A percentile compares a stretch with the other conserved stretches of the same genome.
Evolutionary conservation across 1,140 invertebrate species (phyloP).

Genomic region (Cylas formicarius): DNA sequence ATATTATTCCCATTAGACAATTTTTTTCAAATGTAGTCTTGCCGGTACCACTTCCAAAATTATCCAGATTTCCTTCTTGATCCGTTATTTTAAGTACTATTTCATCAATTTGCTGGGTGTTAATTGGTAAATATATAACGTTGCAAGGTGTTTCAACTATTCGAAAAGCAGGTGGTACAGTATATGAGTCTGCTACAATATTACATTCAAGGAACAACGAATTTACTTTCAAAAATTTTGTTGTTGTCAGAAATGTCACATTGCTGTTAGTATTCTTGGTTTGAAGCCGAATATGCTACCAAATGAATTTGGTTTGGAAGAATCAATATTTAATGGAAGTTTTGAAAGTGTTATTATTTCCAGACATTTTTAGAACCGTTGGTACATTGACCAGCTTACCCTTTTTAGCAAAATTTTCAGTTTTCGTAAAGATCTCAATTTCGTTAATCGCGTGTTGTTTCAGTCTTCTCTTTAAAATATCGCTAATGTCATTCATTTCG

Average conservation of each 20-base stretch:
- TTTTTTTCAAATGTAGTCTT: too few species aligned
- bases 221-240: constrained; percentile 28
- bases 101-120: constrained; percentile 20
- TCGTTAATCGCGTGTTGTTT: too few species aligned
- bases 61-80: constrained; percentile 28
- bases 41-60: constrained; percentile 29
- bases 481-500: constrained; percentile 22
- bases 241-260: constrained; percentile 19
- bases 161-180: constrained; percentile 29
- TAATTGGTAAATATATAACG: constrained; percentile 38
- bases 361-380: constrained; percentile 10
- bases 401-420: too few species aligned
- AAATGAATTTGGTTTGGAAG: constrained; percentile 16
- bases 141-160: constrained; percentile 30
- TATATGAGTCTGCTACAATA: constrained; percentile 29
- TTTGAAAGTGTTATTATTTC: constrained; percentile 29
- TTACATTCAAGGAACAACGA: constrained; percentile 26
- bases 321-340: constrained; percentile 23
- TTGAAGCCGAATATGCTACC: constrained; percentile 22
- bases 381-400: too few species aligned
- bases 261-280: constrained; percentile 15
- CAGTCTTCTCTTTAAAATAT: constrained; percentile 20
- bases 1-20: too few species aligned
- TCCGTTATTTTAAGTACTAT: constrained; percentile 26
- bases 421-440: too few species aligned